Evolutionary conservation across 2,797 vertebrate genomes (phyloP), one percentile per base, ranked within the genome.

Genomic region (Hyperoplus lanceolatus): DNA sequence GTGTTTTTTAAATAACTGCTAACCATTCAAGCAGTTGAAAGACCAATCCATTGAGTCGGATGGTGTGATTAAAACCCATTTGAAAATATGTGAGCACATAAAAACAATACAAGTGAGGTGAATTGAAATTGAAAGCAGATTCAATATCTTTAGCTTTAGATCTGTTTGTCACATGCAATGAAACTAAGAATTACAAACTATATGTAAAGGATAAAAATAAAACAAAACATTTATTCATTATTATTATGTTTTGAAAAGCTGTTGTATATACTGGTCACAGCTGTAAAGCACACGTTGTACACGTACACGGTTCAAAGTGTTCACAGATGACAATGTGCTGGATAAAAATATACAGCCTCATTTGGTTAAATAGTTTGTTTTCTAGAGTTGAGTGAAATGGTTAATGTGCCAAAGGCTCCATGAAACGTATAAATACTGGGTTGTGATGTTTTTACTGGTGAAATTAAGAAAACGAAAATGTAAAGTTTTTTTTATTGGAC

Each of bases 1-100:
- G 29, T 68, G 13, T 70, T 29, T 63, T 6, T 69, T 16, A 18
- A 43, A 57, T 66, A 53, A 59, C 5, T 45, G 16, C 21, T 68
- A 56, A 54, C 42, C 21, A 4, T 68, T 48, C 57, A 54, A 18
- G 56, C 9, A 68, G 38, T 39, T 56, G 4, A 73, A 53, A 29
- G 21, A 13, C 18, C 16, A 13, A 60, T 14, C 21, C 15, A n/a
- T 62, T 46, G 18, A 56, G 43, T 21, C 51, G 41, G 57, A 12
- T 42, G 15, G 14, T 70, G 39, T 39, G 21, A 42, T 58, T 38
- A 13, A 64, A 56, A n/a, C 43, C 12, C 51, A 56, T 73, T 66
- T 46, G 45, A 48, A 49, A 58, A 36, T 69, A 69, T 29, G 29
- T 29, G 29, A 29, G 29, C 29, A 29, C 3, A 29, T 29, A 29